A percentile compares a stretch with the other conserved stretches of the same genome.
phyloP scores from a whole-genome alignment of 2,888 invertebrate genomes.

The Drosophila lutescens region DNA sequence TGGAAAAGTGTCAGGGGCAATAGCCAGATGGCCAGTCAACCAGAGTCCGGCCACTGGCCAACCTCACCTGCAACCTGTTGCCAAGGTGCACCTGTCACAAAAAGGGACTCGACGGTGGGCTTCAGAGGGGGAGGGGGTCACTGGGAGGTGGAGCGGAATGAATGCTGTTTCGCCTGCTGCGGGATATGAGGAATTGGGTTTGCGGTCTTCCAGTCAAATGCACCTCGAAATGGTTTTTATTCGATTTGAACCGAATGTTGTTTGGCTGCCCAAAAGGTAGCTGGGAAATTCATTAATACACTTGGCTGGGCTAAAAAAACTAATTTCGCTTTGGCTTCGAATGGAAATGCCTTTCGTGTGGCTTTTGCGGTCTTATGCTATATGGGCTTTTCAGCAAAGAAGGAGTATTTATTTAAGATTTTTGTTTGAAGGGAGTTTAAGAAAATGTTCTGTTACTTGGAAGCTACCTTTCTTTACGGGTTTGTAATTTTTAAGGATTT shows the following conservation, averaged over 20 bases:
- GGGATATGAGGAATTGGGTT: conserved; percentile 65
- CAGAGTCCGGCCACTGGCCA: conserved; percentile 12
- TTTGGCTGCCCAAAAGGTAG: conserved; percentile 8
- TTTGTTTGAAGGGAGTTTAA: neutral
- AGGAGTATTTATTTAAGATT: neutral
- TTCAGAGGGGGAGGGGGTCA: neutral
- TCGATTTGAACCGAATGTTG: conserved; percentile 29
- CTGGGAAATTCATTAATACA: conserved; percentile 45
- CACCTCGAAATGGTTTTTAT: conserved; percentile 50
- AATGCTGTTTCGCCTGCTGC: conserved; percentile 21
- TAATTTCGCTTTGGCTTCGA: conserved; percentile 59
- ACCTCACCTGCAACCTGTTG: conserved; percentile 31
- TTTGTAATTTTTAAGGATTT: too few relatives aligned
- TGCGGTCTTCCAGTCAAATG: conserved; percentile 75
- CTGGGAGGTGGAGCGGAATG: conserved; percentile 19
- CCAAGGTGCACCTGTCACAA: conserved; percentile 11
- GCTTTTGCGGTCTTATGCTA: conserved; percentile 42
- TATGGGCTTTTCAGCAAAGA: neutral
- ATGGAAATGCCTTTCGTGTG: conserved; percentile 69
- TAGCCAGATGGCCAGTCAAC: conserved; percentile 13
- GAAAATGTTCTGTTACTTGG: neutral
- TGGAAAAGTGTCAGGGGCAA: conserved; percentile 40
- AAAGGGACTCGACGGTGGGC: neutral
- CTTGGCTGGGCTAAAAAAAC: conserved; percentile 54
- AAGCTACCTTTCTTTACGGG: too few relatives aligned